Conservation (phyloP, 2,113 vertebrate species). For the Onychorhynchus coronatus region DNA sequence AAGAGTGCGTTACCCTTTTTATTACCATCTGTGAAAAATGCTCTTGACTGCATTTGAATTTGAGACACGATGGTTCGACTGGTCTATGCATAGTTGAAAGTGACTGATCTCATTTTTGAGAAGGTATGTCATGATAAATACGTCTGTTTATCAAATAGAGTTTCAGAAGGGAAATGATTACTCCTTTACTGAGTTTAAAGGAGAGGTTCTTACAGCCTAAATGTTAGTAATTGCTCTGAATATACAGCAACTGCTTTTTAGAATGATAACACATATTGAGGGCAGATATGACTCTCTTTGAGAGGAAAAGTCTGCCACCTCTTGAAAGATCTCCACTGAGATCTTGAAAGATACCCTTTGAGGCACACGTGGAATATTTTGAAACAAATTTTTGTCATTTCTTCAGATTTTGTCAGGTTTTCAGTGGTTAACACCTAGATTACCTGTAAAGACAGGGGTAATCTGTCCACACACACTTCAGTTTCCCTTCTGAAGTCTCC, state of each 20-base stretch:
- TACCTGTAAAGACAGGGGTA: neutral
- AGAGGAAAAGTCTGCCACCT: neutral
- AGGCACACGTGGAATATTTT: neutral
- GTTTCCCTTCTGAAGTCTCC: neutral
- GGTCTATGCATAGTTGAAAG: neutral
- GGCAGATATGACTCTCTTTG: neutral
- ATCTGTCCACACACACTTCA: neutral
- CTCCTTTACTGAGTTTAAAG: neutral
- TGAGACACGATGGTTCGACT: rapidly evolving
- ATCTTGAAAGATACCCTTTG: neutral
- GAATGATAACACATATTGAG: neutral
- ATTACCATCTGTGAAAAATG: neutral
- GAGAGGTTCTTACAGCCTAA: neutral
- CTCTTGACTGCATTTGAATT: neutral
- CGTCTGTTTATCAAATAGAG: neutral
- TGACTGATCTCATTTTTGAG: neutral
- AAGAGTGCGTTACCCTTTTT: neutral
- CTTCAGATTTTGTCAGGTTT: neutral
- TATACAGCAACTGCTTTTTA: neutral
- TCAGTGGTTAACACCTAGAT: neutral
- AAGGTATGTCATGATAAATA: neutral
- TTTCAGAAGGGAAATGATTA: neutral
- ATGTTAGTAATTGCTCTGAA: neutral
- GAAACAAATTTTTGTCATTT: neutral
- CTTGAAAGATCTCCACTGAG: neutral